Percentiles rank a stretch among this genome's conserved stretches.
Evolutionary conservation across 2,888 invertebrate species (phyloP).

Genomic region (Pyrgus malvae): DNA sequence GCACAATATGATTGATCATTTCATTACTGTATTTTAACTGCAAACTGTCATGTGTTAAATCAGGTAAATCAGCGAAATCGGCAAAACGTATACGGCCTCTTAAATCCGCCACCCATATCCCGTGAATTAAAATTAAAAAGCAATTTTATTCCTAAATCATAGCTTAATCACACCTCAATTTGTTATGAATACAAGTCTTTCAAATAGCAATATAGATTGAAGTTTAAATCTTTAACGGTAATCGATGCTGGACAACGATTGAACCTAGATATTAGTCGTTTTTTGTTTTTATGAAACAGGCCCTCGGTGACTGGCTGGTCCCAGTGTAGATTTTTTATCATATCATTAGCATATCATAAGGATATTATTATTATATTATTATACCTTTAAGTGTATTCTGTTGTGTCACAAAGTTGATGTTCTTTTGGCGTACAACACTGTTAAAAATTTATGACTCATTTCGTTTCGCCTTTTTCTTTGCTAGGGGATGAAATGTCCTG

Average conservation of each 20-base stretch:
- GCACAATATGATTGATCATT: too few relatives aligned
- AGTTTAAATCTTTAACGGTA: not conserved
- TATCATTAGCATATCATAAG: constrained; percentile 79
- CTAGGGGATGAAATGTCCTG: too few relatives aligned
- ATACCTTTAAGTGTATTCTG: constrained; percentile 42
- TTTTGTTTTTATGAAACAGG: constrained; percentile 38
- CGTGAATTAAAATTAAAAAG: too few relatives aligned
- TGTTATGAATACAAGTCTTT: too few relatives aligned
- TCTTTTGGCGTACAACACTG: constrained; percentile 40
- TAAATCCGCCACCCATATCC: too few relatives aligned
- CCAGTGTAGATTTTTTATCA: constrained; percentile 79
- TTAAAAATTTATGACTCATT: not conserved
- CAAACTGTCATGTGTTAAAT: too few relatives aligned
- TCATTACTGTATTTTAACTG: too few relatives aligned
- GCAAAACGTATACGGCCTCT: too few relatives aligned
- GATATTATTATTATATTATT: constrained; percentile 45
- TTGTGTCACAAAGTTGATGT: constrained; percentile 31
- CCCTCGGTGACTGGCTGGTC: constrained; percentile 62
- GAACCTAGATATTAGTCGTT: constrained; percentile 1
- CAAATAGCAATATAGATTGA: not conserved
- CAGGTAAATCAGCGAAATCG: too few relatives aligned
- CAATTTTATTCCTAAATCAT: too few relatives aligned
- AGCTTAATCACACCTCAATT: too few relatives aligned
- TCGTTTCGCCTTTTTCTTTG: not conserved
- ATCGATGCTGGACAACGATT: constrained; percentile 19